Base-by-base conservation (phyloP, 2,797 vertebrate species). In the Coregonus suidteri region DNA sequence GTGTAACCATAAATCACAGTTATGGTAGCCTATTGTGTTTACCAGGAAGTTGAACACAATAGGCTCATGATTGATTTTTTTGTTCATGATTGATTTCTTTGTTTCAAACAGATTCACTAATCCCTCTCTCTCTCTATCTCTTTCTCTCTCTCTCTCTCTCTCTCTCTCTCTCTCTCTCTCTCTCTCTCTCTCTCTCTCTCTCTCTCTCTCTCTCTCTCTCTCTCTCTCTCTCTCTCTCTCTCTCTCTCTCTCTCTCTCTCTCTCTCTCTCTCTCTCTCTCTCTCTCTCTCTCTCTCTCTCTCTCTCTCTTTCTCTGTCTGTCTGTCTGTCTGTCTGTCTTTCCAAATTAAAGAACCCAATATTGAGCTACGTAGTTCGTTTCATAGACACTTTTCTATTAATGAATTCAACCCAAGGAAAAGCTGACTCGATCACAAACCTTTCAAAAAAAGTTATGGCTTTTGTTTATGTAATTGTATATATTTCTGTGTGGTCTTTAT, bases 311-410 rank as follows among this genome's bases (percentile, higher is more conserved):
- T 59, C 11, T 59, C 18, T 59, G 5, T 59, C 56, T 59, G 6
- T 59, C 56, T n/a, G 18, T 59, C 6, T 20, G n/a, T 59, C 56
- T 77, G 71, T 71, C 14, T 18, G 68, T 66, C 54, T 31, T 41
- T n/a, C 4, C 64, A 66, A 6, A 53, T 35, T 47, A 34, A 64
- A 52, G 13, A 16, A 73, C n/a, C 35, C 54, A 18, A 18, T 34
- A 74, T 62, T 68, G 64, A 31, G 53, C 76, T 64, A 6, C 37
- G 53, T n/a, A 64, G 53, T 59, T 73, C 25, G 66, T 64, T 77
- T 73, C 75, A 80, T 73, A 80, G 74, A 82, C 65, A 35, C 41
- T 56, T 67, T 68, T 52, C 67, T 30, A 41, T 25, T 72, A 6
- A 73, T 72, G 6, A 71, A 75, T 66, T 47, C 25, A 56, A 67